A percentile compares a stretch with the other conserved stretches of the same genome.
phyloP scores from a whole-genome alignment of 2,113 vertebrate genomes.

The Phasianus colchicus region DNA sequence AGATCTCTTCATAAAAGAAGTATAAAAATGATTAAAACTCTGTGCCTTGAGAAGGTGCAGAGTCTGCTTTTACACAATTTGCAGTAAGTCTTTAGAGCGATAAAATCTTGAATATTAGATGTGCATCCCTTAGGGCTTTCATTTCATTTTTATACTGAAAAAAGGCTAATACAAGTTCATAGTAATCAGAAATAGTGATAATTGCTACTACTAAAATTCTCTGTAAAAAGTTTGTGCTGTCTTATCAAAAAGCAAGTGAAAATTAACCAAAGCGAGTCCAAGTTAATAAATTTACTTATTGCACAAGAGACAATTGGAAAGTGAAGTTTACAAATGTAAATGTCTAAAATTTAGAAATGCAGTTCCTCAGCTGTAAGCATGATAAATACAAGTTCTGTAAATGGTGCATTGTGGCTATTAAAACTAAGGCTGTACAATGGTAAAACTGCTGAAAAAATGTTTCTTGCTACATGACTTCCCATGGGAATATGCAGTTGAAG shows the following conservation, averaged over 20 bases:
- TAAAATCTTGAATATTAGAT: slow-evolving; percentile 67
- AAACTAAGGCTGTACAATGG: slow-evolving; percentile 12
- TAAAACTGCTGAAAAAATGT: slow-evolving; percentile 59
- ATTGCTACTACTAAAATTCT: slow-evolving; percentile 40
- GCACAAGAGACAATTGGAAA: slow-evolving; percentile 4
- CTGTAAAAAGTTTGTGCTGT: slow-evolving; percentile 8
- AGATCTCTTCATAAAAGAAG: slow-evolving; percentile 63
- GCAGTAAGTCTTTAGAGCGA: slow-evolving; percentile 60
- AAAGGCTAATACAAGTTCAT: slow-evolving; percentile 58
- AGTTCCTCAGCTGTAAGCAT: slow-evolving; percentile 38
- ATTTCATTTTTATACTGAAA: slow-evolving; percentile 64
- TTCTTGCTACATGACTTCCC: slow-evolving; percentile 36
- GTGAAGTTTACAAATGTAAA: slow-evolving; percentile 38
- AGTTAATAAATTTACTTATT: slow-evolving; percentile 42
- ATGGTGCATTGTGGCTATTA: slow-evolving; percentile 52
- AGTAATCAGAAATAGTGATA: slow-evolving; percentile 65
- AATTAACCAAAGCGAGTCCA: slow-evolving; percentile 16
- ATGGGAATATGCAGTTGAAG: slow-evolving; percentile 14
- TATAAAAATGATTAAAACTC: slow-evolving; percentile 67
- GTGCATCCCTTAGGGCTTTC: slow-evolving; percentile 61
- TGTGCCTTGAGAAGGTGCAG: slow-evolving; percentile 55
- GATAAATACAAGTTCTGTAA: slow-evolving; percentile 48
- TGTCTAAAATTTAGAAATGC: neutral
- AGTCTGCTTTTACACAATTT: slow-evolving; percentile 67
- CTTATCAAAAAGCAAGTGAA: slow-evolving; percentile 41